Conservation (phyloP, 2,113 vertebrate species). For the Nanger granti region DNA sequence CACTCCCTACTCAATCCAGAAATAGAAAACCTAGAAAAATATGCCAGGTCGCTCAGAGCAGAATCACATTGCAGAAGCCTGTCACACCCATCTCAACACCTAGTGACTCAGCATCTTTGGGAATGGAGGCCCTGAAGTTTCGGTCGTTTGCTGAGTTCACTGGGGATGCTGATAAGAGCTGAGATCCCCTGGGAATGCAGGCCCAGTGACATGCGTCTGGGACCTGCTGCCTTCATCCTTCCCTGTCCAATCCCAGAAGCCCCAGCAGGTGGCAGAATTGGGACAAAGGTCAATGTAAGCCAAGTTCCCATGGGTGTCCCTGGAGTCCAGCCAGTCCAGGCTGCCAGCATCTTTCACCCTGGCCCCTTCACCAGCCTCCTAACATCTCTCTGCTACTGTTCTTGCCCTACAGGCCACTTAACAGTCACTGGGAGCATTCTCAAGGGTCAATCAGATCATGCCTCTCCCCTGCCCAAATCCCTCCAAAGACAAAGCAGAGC, state of each 20-base stretch:
- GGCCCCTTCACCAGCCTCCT: not conserved
- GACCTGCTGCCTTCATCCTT: not conserved
- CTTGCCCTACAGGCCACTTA: not conserved
- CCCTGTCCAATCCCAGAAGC: not conserved
- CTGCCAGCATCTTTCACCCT: not conserved
- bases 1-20: not conserved
- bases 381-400: no score
- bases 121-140: not conserved
- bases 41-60: rapidly evolving
- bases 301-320: not conserved
- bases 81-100: not conserved
- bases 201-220: not conserved
- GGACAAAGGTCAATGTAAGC: not conserved
- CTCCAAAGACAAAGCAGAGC: not conserved
- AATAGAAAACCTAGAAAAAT: not conserved
- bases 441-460: not conserved
- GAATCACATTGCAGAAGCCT: not conserved
- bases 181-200: not conserved
- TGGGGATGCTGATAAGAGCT: not conserved
- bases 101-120: not conserved
- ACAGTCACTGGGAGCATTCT: not conserved
- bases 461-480: not conserved
- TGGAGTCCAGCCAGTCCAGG: not conserved
- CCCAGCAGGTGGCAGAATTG: not conserved
- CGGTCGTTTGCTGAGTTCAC: not conserved